phyloP scores from a whole-genome alignment of 2,888 invertebrate species.

The Baronia brevicornis region DNA sequence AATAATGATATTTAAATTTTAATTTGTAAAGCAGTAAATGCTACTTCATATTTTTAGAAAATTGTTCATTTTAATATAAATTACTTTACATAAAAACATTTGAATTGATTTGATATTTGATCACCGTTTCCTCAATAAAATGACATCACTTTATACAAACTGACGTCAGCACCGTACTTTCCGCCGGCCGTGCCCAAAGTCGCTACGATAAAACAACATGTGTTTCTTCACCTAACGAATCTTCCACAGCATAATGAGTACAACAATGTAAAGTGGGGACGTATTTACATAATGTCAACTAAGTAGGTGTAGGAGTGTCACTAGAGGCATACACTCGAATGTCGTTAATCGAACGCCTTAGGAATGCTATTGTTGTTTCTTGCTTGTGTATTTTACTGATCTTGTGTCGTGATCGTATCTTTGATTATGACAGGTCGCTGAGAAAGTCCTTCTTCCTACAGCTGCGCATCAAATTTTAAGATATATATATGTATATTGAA shows the following conservation, averaged over 20 bases:
- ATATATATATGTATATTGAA: too few species aligned
- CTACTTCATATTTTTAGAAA: too few species aligned
- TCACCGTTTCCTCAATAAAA: not conserved
- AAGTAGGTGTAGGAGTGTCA: constrained; percentile 70
- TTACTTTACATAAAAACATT: too few species aligned
- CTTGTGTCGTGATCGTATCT: constrained; percentile 33
- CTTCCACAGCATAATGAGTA: constrained; percentile 70
- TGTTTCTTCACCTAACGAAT: constrained; percentile 76
- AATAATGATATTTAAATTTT: too few species aligned
- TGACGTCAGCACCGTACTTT: constrained; percentile 28
- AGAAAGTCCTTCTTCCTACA: constrained; percentile 27
- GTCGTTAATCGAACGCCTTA: constrained; percentile 64
- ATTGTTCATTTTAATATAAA: too few species aligned
- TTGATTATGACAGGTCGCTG: constrained; percentile 38
- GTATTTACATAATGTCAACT: constrained; percentile 75
- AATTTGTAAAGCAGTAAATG: too few species aligned
- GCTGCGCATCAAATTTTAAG: too few species aligned
- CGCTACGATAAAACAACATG: constrained; percentile 69
- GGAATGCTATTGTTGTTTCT: constrained; percentile 65
- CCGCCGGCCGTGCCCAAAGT: constrained; percentile 27
- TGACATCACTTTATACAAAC: not conserved
- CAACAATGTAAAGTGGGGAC: constrained; percentile 70
- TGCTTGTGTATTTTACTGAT: constrained; percentile 51
- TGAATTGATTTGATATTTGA: too few species aligned
- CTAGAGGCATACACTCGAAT: constrained; percentile 42